phyloP scores from a whole-genome alignment of 1,140 invertebrate genomes.

The Ctenoplectra terminalis region DNA sequence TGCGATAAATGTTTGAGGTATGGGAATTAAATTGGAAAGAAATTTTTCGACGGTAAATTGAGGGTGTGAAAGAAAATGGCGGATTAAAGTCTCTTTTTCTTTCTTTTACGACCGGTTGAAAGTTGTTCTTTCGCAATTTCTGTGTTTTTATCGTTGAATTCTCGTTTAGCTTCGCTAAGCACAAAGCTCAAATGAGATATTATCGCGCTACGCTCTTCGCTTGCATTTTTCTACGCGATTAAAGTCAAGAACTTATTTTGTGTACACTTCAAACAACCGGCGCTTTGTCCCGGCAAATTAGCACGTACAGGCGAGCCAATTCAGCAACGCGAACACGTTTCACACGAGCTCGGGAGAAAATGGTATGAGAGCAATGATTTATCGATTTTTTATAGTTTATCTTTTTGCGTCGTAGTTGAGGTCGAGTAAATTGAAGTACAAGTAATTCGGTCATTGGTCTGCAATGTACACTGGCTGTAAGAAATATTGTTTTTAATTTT shows the following conservation, averaged over 20 bases:
- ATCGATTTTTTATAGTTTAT: conserved; percentile 12
- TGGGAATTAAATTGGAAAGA: no score
- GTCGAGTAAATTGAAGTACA: background rate
- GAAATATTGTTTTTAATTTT: no score
- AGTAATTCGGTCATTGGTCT: background rate
- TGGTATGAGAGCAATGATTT: conserved; percentile 6
- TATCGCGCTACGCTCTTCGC: background rate
- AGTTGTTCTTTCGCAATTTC: conserved; percentile 10
- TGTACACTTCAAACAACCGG: background rate
- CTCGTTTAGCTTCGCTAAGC: background rate
- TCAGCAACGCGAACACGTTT: background rate
- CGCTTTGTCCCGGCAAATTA: conserved; percentile 9
- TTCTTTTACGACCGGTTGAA: background rate
- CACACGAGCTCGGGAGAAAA: no score
- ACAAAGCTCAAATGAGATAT: conserved; percentile 32
- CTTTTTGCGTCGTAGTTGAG: background rate
- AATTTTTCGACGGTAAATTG: no score
- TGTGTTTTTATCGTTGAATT: conserved; percentile 3
- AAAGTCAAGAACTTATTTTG: conserved; percentile 21
- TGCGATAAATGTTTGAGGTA: no score
- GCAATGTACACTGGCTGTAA: background rate
- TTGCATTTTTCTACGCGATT: conserved; percentile 34
- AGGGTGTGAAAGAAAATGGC: background rate
- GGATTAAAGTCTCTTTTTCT: background rate
- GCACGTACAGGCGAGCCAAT: background rate